A percentile compares a stretch with the other conserved stretches of the same genome.
phyloP scores from a whole-genome alignment of 2,797 vertebrate genomes.

The Poecilia velifera region DNA sequence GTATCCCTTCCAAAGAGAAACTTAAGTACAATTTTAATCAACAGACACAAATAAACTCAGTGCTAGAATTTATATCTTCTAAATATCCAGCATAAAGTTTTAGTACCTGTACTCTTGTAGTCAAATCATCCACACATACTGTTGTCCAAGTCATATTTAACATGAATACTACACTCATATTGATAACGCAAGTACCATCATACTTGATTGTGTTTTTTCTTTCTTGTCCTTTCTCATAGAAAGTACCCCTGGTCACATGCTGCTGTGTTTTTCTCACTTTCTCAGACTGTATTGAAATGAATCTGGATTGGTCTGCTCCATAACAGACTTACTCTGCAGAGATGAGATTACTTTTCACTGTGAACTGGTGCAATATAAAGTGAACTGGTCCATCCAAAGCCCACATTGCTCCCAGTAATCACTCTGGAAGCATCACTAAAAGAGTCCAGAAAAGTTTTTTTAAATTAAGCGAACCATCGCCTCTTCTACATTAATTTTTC shows the following conservation, averaged over 20 bases:
- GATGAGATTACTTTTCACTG: not conserved
- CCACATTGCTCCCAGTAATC: not conserved
- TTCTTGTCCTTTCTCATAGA: not conserved
- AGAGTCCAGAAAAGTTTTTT: constrained; percentile 11
- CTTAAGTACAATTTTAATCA: not conserved
- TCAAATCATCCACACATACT: not conserved
- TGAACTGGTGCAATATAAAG: not conserved
- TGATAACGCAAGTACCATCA: too few species aligned
- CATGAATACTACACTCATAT: too few species aligned
- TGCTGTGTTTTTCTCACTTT: not conserved
- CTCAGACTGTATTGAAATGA: not conserved
- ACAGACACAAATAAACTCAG: not conserved
- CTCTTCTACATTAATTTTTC: not conserved
- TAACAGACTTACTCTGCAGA: not conserved
- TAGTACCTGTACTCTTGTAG: not conserved
- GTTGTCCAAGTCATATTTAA: not conserved
- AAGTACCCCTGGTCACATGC: not conserved
- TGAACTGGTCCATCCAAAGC: not conserved
- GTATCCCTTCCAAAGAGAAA: not conserved
- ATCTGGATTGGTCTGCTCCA: not conserved
- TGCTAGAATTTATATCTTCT: not conserved
- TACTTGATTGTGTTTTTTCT: not conserved
- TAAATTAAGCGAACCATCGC: not conserved
- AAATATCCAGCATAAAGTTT: not conserved
- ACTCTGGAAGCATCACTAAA: not conserved